Conservation (phyloP, 2,113 vertebrate species). For the Antechinus stuartii region DNA sequence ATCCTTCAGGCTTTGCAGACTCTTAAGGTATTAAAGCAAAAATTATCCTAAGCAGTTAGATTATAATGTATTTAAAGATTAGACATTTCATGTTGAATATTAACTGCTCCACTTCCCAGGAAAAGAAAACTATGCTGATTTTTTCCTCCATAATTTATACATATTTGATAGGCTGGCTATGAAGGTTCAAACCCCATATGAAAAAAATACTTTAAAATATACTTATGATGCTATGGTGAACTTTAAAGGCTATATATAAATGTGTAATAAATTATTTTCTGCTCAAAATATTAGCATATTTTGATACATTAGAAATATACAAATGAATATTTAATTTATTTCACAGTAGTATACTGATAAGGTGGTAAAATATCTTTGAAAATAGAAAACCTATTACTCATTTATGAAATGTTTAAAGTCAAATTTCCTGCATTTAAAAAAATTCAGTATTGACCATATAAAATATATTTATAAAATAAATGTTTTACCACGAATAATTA, state of each 20-base stretch:
- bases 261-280: constrained; percentile 64
- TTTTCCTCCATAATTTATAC: constrained; percentile 81
- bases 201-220: constrained; percentile 73
- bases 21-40: constrained; percentile 99
- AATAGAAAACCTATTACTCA: background rate
- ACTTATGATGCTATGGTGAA: constrained; percentile 25
- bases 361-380: constrained; percentile 18
- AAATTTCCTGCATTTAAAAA: background rate
- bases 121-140: constrained; percentile 84
- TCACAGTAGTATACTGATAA: constrained; percentile 19
- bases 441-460: background rate
- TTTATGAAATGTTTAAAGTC: constrained; percentile 16
- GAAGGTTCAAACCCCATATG: constrained; percentile 76
- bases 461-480: background rate
- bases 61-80: constrained; percentile 97
- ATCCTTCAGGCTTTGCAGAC: constrained; percentile 99
- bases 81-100: constrained; percentile 97
- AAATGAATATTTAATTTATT: constrained; percentile 63
- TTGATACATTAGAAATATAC: constrained; percentile 64
- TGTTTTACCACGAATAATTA: background rate
- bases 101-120: constrained; percentile 94
- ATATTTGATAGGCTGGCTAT: constrained; percentile 80
- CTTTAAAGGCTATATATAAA: constrained; percentile 67
- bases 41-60: constrained; percentile 99
- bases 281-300: constrained; percentile 65